phyloP scores from a whole-genome alignment of 1,140 invertebrate genomes.

The Lordiphosa clarofinis region DNA sequence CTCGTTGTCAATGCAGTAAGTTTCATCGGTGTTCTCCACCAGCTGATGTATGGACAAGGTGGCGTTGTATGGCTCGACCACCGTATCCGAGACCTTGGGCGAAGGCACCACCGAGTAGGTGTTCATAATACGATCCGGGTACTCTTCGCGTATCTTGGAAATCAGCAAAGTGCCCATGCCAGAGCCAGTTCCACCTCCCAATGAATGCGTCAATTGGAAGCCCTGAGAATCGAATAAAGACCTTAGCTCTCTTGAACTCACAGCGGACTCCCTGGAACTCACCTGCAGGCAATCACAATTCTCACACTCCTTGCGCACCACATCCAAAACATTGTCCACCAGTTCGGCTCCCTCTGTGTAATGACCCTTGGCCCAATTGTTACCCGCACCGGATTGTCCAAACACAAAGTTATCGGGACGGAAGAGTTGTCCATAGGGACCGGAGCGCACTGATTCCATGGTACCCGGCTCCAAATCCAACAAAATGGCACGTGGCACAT shows the following conservation, averaged over 20 bases:
- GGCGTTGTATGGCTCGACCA: constrained; percentile 90
- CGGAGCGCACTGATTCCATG: constrained; percentile 87
- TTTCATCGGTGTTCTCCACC: constrained; percentile 91
- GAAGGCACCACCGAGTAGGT: constrained; percentile 90
- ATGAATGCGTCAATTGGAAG: constrained; percentile 88
- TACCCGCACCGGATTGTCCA: constrained; percentile 82
- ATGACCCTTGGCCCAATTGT: constrained; percentile 85
- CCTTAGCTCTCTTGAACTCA: neutral
- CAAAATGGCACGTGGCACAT: constrained; percentile 88
- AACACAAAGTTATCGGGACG: constrained; percentile 88
- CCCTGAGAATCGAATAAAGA: constrained; percentile 81
- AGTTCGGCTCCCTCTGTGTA: constrained; percentile 89
- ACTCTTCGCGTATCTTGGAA: constrained; percentile 88
- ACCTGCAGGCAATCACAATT: constrained; percentile 85
- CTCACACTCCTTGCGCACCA: constrained; percentile 89
- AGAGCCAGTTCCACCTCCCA: constrained; percentile 90
- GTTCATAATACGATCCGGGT: constrained; percentile 92
- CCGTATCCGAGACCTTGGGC: constrained; percentile 89
- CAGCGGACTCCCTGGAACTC: neutral
- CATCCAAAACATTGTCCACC: constrained; percentile 89
- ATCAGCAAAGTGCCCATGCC: constrained; percentile 89
- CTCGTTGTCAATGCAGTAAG: constrained; percentile 92
- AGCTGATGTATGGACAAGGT: constrained; percentile 90
- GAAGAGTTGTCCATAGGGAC: constrained; percentile 87
- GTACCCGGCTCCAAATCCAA: constrained; percentile 89